These are phyloP conservation scores for Hydrotaea diabolus DNA, from an alignment of 2,888 invertebrate genomes.

Conservation along the genomic window DNA sequence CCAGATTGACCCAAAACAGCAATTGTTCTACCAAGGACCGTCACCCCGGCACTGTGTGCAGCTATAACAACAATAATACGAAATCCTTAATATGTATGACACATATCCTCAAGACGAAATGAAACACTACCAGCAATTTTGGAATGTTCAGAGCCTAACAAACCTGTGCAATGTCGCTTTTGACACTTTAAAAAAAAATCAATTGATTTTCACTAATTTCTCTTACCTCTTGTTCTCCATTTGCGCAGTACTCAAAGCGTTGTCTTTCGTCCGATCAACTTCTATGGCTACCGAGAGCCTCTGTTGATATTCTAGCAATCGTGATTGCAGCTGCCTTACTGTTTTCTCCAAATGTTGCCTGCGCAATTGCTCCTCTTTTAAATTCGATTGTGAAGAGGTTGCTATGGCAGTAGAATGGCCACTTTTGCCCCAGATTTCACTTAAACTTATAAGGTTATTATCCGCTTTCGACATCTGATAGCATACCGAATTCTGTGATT, in stretches of 20 bases:
- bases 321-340: constrained; percentile 88
- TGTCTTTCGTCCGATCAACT: constrained; percentile 89
- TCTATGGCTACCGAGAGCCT: constrained; percentile 89
- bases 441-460: constrained; percentile 78
- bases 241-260: constrained; percentile 85
- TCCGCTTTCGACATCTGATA: constrained; percentile 58
- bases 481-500: constrained; percentile 25
- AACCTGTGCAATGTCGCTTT: too few relatives aligned
- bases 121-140: too few relatives aligned
- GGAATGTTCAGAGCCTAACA: too few relatives aligned
- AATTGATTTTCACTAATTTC: too few relatives aligned
- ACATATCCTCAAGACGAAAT: too few relatives aligned
- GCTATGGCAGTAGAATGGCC: constrained; percentile 71
- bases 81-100: too few relatives aligned
- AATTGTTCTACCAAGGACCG: too few relatives aligned
- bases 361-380: constrained; percentile 88
- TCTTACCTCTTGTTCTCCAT: constrained; percentile 83
- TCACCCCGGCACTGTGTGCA: too few relatives aligned
- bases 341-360: constrained; percentile 88
- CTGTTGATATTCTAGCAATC: constrained; percentile 89
- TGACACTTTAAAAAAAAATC: too few relatives aligned
- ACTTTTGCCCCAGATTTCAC: constrained; percentile 79
- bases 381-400: constrained; percentile 42
- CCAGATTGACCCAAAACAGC: too few relatives aligned
- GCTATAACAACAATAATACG: too few relatives aligned